Base-by-base conservation (phyloP, 2,888 invertebrate genomes). In the Standfussiana lucernea region DNA sequence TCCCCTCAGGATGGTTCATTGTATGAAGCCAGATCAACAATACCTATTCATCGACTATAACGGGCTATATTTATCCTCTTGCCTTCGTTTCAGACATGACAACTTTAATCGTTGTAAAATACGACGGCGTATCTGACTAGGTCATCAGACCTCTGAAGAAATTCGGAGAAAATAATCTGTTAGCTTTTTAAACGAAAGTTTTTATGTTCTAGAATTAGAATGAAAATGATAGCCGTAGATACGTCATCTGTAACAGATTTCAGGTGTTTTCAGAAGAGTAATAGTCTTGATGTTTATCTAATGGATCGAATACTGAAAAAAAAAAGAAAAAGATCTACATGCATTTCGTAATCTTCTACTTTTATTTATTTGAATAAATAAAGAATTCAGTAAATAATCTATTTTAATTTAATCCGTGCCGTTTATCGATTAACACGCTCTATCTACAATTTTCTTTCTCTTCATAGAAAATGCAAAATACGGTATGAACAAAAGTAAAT, bases 51-150 rank as follows among this genome's bases (percentile, higher is more conserved):
- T 74, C 40, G 73, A 68, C 59, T 74, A 50, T 71, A 62, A 28
- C 62, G 71, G 18, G 24, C 62, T 68, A 28, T 72, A 74, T 82
- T 78, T 78, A 82, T 67, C 2, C 40, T 67, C 62, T 28, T 64
- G 66, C 45, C 11, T 73, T 35, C 53, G 35, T 69, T 82, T 72
- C 69, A 72, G 65, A 70, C 65, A 77, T 82, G 72, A 82, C 82
- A 81, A 68, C 42, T 82, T 71, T 50, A 82, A 82, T 77, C 47
- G 62, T 64, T 67, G 70, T 82, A 64, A 82, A 82, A 71, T 77
- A 82, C 62, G 70, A 78, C 8, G 37, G 3, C 3, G 21, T 83
- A 83, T 82, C 82, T 61, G 10, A 72, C 28, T 70, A 18, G 83
- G 83, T 42, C 74, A 82, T 82, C 82, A 13, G 24, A 35, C 45